These are phyloP conservation scores for Hyla sarda DNA, from an alignment of 2,113 vertebrate genomes.

Conservation along the genomic window DNA sequence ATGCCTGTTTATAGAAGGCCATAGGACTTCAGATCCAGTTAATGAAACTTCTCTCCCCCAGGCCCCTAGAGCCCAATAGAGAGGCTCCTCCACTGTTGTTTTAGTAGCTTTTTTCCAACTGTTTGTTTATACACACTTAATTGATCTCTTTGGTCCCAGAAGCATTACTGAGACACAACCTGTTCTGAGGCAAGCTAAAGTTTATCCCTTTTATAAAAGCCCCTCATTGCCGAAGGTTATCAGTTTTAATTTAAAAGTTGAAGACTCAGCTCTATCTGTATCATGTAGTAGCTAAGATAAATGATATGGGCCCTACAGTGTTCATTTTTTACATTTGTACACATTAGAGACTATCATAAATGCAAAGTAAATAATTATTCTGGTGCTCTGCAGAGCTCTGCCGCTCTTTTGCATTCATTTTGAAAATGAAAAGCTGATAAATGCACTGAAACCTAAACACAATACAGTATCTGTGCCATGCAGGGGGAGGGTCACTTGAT, in stretches of 20 bases:
- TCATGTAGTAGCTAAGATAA: slow-evolving; percentile 77
- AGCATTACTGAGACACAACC: slow-evolving; percentile 90
- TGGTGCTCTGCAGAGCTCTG: slow-evolving; percentile 73
- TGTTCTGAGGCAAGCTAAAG: slow-evolving; percentile 85
- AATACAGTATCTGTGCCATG: neutral
- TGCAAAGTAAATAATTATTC: slow-evolving; percentile 81
- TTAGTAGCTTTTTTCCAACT: slow-evolving; percentile 90
- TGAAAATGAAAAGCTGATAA: slow-evolving; percentile 81
- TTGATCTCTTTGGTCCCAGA: slow-evolving; percentile 92
- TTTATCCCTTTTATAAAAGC: slow-evolving; percentile 79
- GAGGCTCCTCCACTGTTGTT: slow-evolving; percentile 91
- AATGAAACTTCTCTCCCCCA: slow-evolving; percentile 95
- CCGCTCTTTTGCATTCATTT: slow-evolving; percentile 61
- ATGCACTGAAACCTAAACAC: slow-evolving; percentile 56
- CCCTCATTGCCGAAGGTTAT: slow-evolving; percentile 85
- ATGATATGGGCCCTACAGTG: slow-evolving; percentile 78
- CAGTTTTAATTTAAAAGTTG: slow-evolving; percentile 88
- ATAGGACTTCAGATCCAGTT: slow-evolving; percentile 93
- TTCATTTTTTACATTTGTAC: slow-evolving; percentile 78
- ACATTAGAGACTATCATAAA: slow-evolving; percentile 72
- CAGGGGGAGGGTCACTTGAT: neutral
- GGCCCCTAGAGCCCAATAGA: slow-evolving; percentile 91
- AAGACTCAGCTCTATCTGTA: slow-evolving; percentile 88
- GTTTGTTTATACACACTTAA: slow-evolving; percentile 96
- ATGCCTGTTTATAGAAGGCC: slow-evolving; percentile 98